Percentiles rank a stretch among this genome's conserved stretches.
Conservation (phyloP, 1,140 invertebrate species). For the Bombus vancouverensis region DNA sequence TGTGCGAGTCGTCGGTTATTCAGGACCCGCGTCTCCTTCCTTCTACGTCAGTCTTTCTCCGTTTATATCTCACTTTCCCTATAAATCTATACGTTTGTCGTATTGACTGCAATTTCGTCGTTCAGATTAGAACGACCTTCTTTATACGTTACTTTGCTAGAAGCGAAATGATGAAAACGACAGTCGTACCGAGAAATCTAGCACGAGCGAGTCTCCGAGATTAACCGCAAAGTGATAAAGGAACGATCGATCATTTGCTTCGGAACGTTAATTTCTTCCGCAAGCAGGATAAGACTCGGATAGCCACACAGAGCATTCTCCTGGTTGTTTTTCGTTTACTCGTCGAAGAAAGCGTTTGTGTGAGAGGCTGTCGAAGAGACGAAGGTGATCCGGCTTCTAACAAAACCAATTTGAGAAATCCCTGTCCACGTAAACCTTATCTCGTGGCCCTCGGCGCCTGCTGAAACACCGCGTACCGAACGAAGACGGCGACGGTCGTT, state of each 20-base stretch:
- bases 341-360: not conserved
- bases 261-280: not conserved
- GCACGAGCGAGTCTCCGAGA: not conserved
- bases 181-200: too few species aligned
- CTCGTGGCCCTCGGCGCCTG: constrained; percentile 38
- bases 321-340: not conserved
- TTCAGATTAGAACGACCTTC: too few species aligned
- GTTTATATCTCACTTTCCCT: too few species aligned
- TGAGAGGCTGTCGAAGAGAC: constrained; percentile 24
- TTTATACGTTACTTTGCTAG: too few species aligned
- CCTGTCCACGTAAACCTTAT: constrained; percentile 63
- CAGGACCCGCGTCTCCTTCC: too few species aligned
- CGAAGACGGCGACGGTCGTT: constrained; percentile 56
- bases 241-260: not conserved
- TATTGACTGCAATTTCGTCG: too few species aligned
- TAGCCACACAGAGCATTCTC: not conserved
- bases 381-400: constrained; percentile 60
- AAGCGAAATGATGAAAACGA: too few species aligned
- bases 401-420: constrained; percentile 69
- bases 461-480: constrained; percentile 39
- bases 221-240: not conserved
- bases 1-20: too few species aligned
- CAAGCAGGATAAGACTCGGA: not conserved
- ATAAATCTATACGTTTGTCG: too few species aligned
- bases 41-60: too few species aligned